Evolutionary conservation across 2,888 invertebrate genomes (phyloP).

Genomic region (Phymatocera aterrima): DNA sequence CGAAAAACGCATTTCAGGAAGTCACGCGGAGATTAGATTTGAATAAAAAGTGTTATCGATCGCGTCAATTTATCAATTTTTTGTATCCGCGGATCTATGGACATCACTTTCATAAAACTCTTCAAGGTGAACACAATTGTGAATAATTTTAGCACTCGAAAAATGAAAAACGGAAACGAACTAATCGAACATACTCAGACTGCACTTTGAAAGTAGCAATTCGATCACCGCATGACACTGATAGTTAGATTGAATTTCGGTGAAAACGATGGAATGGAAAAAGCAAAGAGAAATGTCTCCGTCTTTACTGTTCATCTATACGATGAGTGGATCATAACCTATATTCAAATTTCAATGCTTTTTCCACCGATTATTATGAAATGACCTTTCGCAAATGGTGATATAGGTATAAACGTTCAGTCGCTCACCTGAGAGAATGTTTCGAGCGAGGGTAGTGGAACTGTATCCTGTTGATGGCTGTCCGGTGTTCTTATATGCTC

Average conservation of each 20-base stretch:
- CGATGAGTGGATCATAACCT: too few relatives aligned
- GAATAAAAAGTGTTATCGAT: too few relatives aligned
- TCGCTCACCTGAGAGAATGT: conserved; percentile 56
- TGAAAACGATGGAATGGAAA: not conserved
- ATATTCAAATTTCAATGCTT: not conserved
- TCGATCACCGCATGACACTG: not conserved
- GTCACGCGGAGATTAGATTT: too few relatives aligned
- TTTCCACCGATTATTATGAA: not conserved
- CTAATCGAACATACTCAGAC: not conserved
- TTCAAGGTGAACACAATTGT: too few relatives aligned
- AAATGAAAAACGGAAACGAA: not conserved
- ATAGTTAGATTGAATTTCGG: not conserved
- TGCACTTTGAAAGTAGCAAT: not conserved
- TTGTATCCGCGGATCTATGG: too few relatives aligned
- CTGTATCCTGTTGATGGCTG: conserved; percentile 60
- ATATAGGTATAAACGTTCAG: not conserved
- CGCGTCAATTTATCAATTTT: too few relatives aligned
- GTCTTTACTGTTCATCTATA: not conserved
- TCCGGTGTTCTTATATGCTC: conserved; percentile 65
- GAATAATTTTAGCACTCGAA: not conserved
- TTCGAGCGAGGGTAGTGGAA: conserved; percentile 63
- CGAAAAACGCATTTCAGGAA: too few relatives aligned
- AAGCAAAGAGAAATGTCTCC: not conserved
- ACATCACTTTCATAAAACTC: too few relatives aligned
- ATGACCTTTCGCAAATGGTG: conserved; percentile 4